Evolutionary conservation across 2,113 vertebrate genomes (phyloP).

Genomic region (Opisthocomus hoazin): DNA sequence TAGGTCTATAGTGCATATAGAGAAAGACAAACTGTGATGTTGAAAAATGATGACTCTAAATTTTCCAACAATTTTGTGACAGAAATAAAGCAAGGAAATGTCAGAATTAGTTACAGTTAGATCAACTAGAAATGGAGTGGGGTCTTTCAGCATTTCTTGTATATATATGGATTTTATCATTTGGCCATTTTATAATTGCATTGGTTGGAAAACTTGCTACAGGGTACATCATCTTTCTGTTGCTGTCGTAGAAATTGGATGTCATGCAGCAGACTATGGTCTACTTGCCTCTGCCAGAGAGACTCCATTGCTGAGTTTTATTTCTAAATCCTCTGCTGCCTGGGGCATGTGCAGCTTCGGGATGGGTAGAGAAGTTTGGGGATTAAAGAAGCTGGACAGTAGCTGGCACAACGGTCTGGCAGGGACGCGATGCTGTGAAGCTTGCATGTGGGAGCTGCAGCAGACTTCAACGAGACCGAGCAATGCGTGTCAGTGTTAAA

Average conservation of each 20-base stretch:
- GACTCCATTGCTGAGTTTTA: not conserved
- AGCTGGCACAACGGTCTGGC: not conserved
- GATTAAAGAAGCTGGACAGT: not conserved
- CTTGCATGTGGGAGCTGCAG: not conserved
- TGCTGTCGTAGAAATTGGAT: not conserved
- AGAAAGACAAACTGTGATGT: slow-evolving; percentile 49
- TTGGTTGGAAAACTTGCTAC: not conserved
- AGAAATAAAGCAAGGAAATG: slow-evolving; percentile 30
- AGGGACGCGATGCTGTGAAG: not conserved
- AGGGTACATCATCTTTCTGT: not conserved
- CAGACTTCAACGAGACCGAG: not conserved
- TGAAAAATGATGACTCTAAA: slow-evolving; percentile 51
- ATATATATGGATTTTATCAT: not conserved
- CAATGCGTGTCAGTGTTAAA: not conserved
- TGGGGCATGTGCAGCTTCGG: rapidly evolving
- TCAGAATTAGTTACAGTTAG: slow-evolving; percentile 42
- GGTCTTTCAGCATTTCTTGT: not conserved
- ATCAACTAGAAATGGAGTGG: not conserved
- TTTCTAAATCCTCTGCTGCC: not conserved
- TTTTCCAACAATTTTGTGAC: slow-evolving; percentile 35
- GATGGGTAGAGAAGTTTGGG: not conserved
- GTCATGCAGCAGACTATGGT: not conserved
- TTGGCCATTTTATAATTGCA: slow-evolving; percentile 33
- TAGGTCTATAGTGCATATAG: not conserved
- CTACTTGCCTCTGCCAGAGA: not conserved